Evolutionary conservation across 1,140 invertebrate species (phyloP).

Genomic region (Zaprionus africanus): DNA sequence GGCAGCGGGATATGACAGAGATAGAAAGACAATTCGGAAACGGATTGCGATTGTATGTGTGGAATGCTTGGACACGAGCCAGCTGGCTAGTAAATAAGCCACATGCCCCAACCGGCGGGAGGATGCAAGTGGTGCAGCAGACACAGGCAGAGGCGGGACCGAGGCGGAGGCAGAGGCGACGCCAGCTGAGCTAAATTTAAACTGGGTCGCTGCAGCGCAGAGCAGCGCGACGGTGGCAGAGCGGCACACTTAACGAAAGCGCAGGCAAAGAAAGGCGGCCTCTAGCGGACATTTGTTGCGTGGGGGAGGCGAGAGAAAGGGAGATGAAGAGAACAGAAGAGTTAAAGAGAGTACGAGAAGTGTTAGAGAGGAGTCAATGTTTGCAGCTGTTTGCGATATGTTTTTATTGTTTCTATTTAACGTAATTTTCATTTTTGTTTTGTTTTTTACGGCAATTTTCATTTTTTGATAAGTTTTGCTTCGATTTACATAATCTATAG

Average conservation of each 20-base stretch:
- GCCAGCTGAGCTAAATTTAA: constrained; percentile 18
- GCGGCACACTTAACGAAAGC: constrained; percentile 9
- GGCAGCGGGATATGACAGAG: constrained; percentile 9
- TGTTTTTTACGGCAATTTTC: neutral
- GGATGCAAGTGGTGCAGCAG: constrained; percentile 4
- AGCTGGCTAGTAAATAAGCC: constrained; percentile 8
- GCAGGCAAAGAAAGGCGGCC: neutral
- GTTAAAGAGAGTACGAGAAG: neutral
- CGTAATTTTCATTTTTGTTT: constrained; percentile 11
- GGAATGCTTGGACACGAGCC: constrained; percentile 28
- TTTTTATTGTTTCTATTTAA: constrained; percentile 19
- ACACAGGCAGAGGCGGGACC: neutral
- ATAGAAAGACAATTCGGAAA: constrained; percentile 10
- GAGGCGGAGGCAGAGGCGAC: neutral
- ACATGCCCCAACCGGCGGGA: neutral
- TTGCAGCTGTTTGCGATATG: constrained; percentile 44
- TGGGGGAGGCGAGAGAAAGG: neutral
- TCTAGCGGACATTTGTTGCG: constrained; percentile 1
- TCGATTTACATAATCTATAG: neutral
- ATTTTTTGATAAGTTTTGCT: neutral
- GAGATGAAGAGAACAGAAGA: neutral
- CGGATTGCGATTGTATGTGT: constrained; percentile 14
- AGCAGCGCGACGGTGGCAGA: constrained; percentile 9
- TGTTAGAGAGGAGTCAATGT: constrained; percentile 29
- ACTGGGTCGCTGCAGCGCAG: constrained; percentile 12